phyloP scores from a whole-genome alignment of 2,888 invertebrate genomes.

The Julus scandinavius region DNA sequence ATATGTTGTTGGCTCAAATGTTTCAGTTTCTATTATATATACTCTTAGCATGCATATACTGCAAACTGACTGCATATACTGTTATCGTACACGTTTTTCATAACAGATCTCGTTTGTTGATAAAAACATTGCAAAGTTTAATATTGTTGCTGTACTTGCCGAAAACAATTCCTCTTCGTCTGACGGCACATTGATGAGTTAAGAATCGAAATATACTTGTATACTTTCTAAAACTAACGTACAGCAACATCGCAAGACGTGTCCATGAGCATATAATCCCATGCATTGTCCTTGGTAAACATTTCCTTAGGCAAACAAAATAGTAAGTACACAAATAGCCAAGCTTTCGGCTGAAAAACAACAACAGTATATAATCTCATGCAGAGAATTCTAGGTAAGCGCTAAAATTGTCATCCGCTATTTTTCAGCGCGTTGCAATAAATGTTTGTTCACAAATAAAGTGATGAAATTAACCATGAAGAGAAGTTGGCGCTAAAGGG shows the following conservation, averaged over 20 bases:
- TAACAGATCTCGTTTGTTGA: too few species aligned
- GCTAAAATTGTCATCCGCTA: background rate
- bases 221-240: background rate
- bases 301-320: background rate
- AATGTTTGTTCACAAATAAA: background rate
- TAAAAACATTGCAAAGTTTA: too few species aligned
- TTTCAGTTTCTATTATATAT: too few species aligned
- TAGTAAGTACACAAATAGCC: background rate
- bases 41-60: too few species aligned
- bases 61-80: too few species aligned
- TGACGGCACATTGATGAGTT: background rate
- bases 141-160: background rate
- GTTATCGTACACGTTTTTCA: too few species aligned
- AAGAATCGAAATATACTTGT: background rate
- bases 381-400: background rate
- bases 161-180: background rate
- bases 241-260: background rate
- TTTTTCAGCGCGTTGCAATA: background rate
- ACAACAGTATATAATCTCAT: background rate
- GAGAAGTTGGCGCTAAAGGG: background rate
- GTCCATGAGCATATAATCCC: background rate
- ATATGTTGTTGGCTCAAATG: too few species aligned
- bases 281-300: background rate
- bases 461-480: conserved; percentile 12
- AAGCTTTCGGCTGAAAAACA: background rate